These are phyloP conservation scores for Pollimyrus isidori DNA, from an alignment of 2,113 vertebrate species.

Conservation along the genomic window DNA sequence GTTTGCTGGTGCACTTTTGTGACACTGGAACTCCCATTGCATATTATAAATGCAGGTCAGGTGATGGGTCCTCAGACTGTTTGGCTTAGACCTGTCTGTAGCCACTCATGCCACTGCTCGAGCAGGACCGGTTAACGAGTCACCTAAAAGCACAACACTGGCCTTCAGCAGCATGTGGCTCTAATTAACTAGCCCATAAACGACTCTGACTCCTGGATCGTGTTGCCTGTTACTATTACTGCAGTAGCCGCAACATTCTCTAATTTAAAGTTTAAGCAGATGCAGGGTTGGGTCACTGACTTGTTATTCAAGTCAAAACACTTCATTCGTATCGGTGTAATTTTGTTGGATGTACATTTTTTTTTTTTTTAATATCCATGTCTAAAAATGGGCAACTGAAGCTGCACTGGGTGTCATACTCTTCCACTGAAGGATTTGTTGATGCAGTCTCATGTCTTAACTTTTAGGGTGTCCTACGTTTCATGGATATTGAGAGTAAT, in stretches of 20 bases:
- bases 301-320: not conserved
- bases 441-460: not conserved
- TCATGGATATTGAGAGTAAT: not conserved
- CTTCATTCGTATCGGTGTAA: not conserved
- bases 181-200: constrained; percentile 25
- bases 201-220: not conserved
- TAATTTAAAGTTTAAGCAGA: not conserved
- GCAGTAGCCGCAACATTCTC: not conserved
- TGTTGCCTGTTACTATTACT: constrained; percentile 17
- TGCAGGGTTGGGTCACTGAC: not conserved
- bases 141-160: not conserved
- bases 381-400: not conserved
- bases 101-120: not conserved
- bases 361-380: not conserved
- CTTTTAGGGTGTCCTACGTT: not conserved
- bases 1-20: not conserved
- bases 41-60: not conserved
- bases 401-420: not conserved
- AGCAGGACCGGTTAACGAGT: constrained; percentile 16
- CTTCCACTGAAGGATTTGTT: not conserved
- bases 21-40: not conserved
- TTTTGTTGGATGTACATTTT: not conserved
- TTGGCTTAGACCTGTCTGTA: not conserved
- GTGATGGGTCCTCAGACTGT: not conserved
- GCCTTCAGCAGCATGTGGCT: constrained; percentile 26